These are phyloP conservation scores for Halcyon badia DNA, from an alignment of 2,797 vertebrate species.

Conservation along the genomic window DNA sequence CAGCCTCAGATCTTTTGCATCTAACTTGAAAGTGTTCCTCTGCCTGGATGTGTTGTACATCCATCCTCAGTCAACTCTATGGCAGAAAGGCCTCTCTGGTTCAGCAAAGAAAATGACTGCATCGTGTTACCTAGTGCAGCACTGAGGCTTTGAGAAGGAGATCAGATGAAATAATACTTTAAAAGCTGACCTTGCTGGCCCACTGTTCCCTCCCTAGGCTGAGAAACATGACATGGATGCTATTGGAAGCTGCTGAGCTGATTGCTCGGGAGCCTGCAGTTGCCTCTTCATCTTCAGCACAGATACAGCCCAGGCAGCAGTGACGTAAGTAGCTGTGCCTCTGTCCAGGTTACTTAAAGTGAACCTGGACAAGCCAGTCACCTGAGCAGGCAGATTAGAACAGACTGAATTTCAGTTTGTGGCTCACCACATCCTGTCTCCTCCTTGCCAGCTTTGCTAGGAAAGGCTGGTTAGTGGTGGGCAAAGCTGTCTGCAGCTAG, in stretches of 20 bases:
- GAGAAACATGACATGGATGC: neutral
- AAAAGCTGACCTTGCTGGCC: neutral
- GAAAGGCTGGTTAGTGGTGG: neutral
- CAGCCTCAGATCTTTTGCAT: neutral
- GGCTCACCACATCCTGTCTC: neutral
- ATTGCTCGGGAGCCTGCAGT: neutral
- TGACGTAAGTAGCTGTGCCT: neutral
- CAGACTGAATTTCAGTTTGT: neutral
- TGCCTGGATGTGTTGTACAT: neutral
- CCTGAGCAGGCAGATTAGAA: neutral
- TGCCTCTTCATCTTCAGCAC: neutral
- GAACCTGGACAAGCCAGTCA: neutral
- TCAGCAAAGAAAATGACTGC: neutral
- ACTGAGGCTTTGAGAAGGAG: neutral
- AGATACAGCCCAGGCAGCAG: neutral
- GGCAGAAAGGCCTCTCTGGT: neutral
- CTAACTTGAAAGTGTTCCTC: accelerated
- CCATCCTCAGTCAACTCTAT: accelerated
- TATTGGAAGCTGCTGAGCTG: slow-evolving; percentile 1
- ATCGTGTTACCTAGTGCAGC: neutral
- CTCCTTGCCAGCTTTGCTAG: neutral
- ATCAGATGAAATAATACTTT: slow-evolving; percentile 12
- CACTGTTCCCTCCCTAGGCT: neutral
- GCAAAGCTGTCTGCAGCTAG: neutral
- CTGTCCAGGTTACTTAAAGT: neutral